A percentile compares a stretch with the other conserved stretches of the same genome.
Evolutionary conservation across 2,113 vertebrate species (phyloP).

Genomic region (Pelobates fuscus): DNA sequence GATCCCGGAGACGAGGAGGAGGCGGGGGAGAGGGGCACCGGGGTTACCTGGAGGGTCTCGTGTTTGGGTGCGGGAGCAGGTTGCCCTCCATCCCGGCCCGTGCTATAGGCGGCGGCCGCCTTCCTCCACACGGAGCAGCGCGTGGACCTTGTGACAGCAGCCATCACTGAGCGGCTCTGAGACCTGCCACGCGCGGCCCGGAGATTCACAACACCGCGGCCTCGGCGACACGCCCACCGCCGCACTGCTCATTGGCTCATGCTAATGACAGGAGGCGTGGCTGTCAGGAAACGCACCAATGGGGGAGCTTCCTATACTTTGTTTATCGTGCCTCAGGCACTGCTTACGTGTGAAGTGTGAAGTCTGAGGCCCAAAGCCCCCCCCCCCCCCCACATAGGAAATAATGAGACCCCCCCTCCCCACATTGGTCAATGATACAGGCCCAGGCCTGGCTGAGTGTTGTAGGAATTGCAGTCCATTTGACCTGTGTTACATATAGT

Average conservation of each 20-base stretch:
- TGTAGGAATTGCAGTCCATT: background rate
- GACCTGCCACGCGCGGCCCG: background rate
- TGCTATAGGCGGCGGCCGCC: slow-evolving; percentile 26
- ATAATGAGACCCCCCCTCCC: too few species aligned
- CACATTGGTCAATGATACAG: too few species aligned
- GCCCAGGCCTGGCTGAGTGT: background rate
- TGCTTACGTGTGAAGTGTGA: background rate
- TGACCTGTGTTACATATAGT: too few species aligned
- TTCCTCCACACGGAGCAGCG: background rate
- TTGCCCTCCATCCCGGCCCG: background rate
- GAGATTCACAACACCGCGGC: background rate
- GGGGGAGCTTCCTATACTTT: background rate
- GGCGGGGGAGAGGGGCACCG: slow-evolving; percentile 65
- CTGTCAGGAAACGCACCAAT: background rate
- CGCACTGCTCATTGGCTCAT: background rate
- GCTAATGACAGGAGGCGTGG: background rate
- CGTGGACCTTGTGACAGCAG: background rate
- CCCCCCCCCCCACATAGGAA: too few species aligned
- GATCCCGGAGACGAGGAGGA: slow-evolving; percentile 32
- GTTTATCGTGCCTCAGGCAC: background rate
- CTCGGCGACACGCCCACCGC: background rate
- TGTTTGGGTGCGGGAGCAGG: background rate
- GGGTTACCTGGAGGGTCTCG: slow-evolving; percentile 42
- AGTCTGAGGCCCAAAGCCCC: too few species aligned
- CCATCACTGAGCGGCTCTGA: slow-evolving; percentile 6